A percentile compares a stretch with the other conserved stretches of the same genome.
Conservation (phyloP, 1,140 invertebrate genomes). For the Hylyphantes graminicola region DNA sequence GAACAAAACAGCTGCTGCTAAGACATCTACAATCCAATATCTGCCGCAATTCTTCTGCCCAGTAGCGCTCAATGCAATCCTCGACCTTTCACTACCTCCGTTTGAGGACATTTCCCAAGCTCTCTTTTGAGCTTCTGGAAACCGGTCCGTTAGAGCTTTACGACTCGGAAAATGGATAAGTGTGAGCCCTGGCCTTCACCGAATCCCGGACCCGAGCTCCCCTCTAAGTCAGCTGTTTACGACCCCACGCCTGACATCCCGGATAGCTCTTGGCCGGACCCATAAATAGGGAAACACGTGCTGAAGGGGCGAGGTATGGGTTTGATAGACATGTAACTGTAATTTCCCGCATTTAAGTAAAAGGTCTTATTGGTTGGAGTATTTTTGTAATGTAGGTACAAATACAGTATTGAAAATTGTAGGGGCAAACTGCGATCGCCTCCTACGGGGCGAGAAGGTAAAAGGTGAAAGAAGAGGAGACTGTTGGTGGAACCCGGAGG, state of each 20-base stretch:
- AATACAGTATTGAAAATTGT: no score
- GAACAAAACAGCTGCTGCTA: no score
- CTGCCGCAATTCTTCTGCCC: conserved; percentile 24
- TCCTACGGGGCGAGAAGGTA: no score
- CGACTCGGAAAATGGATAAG: conserved; percentile 39
- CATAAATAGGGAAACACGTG: conserved; percentile 3
- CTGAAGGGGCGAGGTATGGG: no score
- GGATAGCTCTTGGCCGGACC: conserved; percentile 10
- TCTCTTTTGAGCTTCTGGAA: conserved; percentile 6
- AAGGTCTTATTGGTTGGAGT: no score
- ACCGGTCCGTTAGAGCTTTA: conserved; percentile 29
- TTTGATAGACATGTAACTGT: no score
- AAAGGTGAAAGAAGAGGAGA: no score
- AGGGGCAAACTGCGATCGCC: no score
- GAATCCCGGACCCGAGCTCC: not conserved
- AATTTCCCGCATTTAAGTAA: no score
- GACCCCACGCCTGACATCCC: conserved; percentile 19
- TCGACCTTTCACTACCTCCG: not conserved
- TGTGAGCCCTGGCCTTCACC: conserved; percentile 8
- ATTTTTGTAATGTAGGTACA: no score
- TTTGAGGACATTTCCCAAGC: not conserved
- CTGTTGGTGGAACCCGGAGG: no score
- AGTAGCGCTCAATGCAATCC: not conserved
- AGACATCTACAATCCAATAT: no score
- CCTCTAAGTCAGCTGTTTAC: conserved; percentile 29